A percentile compares a stretch with the other conserved stretches of the same genome.
phyloP scores from a whole-genome alignment of 30 jellyfish, hydroid and myxozoan species.

The Morbakka virulenta region DNA sequence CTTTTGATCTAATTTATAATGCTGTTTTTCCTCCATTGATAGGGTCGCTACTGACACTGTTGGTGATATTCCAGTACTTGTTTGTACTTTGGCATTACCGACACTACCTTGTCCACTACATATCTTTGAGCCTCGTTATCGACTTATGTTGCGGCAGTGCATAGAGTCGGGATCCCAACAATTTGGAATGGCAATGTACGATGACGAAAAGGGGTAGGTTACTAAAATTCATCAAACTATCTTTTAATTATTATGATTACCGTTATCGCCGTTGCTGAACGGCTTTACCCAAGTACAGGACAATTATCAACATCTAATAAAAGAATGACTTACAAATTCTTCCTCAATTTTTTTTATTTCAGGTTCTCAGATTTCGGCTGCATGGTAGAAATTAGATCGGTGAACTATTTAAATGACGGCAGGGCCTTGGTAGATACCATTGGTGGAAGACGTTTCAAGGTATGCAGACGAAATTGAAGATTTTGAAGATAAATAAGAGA shows the following conservation, averaged over 20 bases:
- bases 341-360: background rate
- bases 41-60: constrained; percentile 65
- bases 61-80: constrained; percentile 70
- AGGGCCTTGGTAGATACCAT: constrained; percentile 58
- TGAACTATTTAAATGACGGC: constrained; percentile 69
- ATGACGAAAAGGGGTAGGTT: constrained; percentile 56
- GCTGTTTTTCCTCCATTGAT: too few relatives aligned
- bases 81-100: constrained; percentile 75
- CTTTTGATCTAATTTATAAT: too few relatives aligned
- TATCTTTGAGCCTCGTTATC: constrained; percentile 92
- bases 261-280: background rate
- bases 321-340: background rate
- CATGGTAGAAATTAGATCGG: constrained; percentile 71
- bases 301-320: background rate
- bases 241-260: background rate
- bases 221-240: too few relatives aligned
- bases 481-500: background rate
- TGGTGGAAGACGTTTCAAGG: constrained; percentile 93
- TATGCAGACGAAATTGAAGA: constrained; percentile 10
- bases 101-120: constrained; percentile 67
- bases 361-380: constrained; percentile 81
- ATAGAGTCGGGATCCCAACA: constrained; percentile 64
- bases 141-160: constrained; percentile 81
- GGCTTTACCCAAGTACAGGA: too few relatives aligned
- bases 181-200: constrained; percentile 87